These are phyloP conservation scores for Popillia japonica DNA, from an alignment of 1,140 invertebrate species.

Conservation along the genomic window DNA sequence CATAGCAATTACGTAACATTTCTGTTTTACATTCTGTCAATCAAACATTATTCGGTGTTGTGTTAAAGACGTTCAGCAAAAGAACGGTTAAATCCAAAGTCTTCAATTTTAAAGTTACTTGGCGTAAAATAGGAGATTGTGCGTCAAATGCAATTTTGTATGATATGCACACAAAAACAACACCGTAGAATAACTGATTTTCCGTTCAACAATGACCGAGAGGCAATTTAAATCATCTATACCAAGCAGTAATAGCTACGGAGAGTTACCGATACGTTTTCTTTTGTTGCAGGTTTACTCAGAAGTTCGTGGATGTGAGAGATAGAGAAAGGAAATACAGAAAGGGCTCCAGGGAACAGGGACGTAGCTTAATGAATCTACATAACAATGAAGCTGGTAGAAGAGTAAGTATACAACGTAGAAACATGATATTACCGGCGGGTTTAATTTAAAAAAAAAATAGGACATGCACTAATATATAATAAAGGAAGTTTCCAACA, in stretches of 20 bases:
- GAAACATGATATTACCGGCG: conserved; percentile 30
- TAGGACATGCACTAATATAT: conserved; percentile 35
- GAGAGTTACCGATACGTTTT: conserved; percentile 29
- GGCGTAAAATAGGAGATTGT: conserved; percentile 6
- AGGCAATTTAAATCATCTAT: conserved; percentile 31
- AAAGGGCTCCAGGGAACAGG: conserved; percentile 77
- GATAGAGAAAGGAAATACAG: conserved; percentile 79
- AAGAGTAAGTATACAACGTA: conserved; percentile 71
- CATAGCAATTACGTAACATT: too few relatives aligned
- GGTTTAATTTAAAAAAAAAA: conserved; percentile 35
- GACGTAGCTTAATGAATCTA: conserved; percentile 88
- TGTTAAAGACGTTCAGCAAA: too few relatives aligned
- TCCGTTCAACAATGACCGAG: conserved; percentile 30
- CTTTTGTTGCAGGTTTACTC: conserved; percentile 77
- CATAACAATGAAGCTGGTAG: conserved; percentile 95
- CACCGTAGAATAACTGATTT: background rate
- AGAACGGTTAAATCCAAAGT: background rate
- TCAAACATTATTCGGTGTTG: too few relatives aligned
- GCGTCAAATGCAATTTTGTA: background rate
- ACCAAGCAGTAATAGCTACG: conserved; percentile 20
- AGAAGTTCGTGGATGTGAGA: conserved; percentile 89
- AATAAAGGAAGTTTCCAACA: conserved; percentile 28
- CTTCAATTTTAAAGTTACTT: conserved; percentile 13
- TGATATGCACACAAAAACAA: background rate
- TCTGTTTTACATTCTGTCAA: too few relatives aligned